Evolutionary conservation across 2,888 invertebrate species (phyloP).

Genomic region (Andrena hattorfiana): DNA sequence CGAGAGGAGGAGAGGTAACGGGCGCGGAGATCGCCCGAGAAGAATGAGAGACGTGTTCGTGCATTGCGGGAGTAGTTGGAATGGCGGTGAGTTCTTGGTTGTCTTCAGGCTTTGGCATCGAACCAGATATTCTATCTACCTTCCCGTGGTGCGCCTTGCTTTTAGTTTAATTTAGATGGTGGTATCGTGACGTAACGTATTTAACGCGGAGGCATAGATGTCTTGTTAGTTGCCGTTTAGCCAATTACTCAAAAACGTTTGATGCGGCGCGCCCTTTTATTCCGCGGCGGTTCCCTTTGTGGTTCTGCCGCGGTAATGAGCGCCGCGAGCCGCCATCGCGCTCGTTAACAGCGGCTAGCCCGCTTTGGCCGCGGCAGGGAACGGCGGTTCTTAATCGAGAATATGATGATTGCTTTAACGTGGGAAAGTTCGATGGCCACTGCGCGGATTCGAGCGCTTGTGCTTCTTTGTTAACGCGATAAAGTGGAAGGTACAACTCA

Average conservation of each 20-base stretch:
- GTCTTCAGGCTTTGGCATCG: conserved; percentile 77
- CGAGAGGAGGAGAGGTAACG: not conserved
- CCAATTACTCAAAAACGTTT: conserved; percentile 64
- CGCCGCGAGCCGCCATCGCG: not conserved
- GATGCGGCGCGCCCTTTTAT: conserved; percentile 11
- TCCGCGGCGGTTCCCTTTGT: not conserved
- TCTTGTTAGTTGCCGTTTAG: conserved; percentile 72
- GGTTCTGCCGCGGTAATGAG: conserved; percentile 15
- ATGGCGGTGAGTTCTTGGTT: conserved; percentile 77
- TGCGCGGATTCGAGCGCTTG: too few species aligned
- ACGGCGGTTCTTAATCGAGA: too few species aligned
- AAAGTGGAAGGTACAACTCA: conserved; percentile 32
- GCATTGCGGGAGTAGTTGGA: conserved; percentile 79
- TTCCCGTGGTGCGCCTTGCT: conserved; percentile 74
- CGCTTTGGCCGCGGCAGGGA: too few species aligned
- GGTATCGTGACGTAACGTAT: conserved; percentile 78
- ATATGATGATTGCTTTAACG: too few species aligned
- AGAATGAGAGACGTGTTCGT: conserved; percentile 74
- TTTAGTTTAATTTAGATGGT: conserved; percentile 80
- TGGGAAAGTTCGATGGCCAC: not conserved
- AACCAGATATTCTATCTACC: conserved; percentile 78
- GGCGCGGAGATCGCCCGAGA: conserved; percentile 40
- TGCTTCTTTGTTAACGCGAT: too few species aligned
- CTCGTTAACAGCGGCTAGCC: not conserved
- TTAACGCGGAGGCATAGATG: conserved; percentile 69